A percentile compares a stretch with the other conserved stretches of the same genome.
Evolutionary conservation across 23 tunicate species (phyloP).

Genomic region (Phallusia fumigata): DNA sequence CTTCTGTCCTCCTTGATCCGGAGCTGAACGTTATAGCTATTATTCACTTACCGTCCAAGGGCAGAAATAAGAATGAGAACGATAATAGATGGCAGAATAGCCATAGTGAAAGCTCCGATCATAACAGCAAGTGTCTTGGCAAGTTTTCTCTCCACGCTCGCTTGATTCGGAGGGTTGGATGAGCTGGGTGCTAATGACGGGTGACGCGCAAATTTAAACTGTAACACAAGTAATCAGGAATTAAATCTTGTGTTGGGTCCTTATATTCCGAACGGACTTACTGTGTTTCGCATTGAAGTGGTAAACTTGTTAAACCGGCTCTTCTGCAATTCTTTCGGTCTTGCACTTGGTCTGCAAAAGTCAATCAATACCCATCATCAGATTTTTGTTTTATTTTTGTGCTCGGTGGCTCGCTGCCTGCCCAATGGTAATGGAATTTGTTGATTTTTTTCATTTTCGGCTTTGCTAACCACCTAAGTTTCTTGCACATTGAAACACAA

Average conservation of each 20-base stretch:
- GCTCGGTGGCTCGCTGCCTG: too few species aligned
- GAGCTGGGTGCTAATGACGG: not conserved
- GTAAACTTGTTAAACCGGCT: not conserved
- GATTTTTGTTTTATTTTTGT: too few species aligned
- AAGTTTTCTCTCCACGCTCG: slow-evolving; percentile 46
- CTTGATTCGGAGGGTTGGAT: slow-evolving; percentile 2
- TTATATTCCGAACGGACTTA: not conserved
- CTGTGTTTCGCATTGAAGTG: not conserved
- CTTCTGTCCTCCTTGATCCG: too few species aligned
- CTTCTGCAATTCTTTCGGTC: not conserved
- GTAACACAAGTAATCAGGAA: not conserved
- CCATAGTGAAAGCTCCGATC: slow-evolving; percentile 81
- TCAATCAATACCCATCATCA: too few species aligned
- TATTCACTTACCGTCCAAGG: slow-evolving; percentile 21
- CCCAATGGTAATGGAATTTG: too few species aligned
- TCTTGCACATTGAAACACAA: too few species aligned
- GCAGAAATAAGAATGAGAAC: slow-evolving; percentile 24
- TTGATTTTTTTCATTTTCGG: too few species aligned
- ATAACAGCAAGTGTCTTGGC: slow-evolving; percentile 74
- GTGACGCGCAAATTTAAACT: not conserved
- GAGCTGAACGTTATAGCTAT: too few species aligned
- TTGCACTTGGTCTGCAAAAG: not conserved
- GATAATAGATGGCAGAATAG: slow-evolving; percentile 51
- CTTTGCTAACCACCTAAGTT: too few species aligned
- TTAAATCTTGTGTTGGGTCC: too few species aligned